phyloP scores from a whole-genome alignment of 2,113 vertebrate genomes.

The Ceratotherium simum region DNA sequence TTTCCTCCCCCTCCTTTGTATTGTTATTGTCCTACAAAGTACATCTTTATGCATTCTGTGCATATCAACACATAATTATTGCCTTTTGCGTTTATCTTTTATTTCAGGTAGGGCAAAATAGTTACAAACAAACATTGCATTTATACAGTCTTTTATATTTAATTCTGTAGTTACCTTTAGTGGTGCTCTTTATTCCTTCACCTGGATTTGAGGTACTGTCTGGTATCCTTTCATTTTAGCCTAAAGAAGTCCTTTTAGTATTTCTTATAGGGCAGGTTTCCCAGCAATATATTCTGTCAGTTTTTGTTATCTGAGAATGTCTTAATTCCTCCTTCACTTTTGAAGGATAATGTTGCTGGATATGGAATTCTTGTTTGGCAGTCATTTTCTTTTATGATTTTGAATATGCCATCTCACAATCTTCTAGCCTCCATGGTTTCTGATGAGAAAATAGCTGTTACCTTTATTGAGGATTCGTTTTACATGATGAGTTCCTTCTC shows the following conservation, averaged over 20 bases:
- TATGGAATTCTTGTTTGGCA: background rate
- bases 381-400: background rate
- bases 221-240: background rate
- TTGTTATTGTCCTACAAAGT: conserved; percentile 10
- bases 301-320: background rate
- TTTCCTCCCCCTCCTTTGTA: background rate
- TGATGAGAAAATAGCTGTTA: background rate
- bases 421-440: background rate
- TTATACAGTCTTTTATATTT: background rate
- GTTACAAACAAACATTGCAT: background rate
- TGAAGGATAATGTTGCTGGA: conserved; percentile 15
- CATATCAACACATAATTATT: background rate
- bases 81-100: conserved; percentile 16
- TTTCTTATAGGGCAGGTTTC: background rate
- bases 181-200: conserved; percentile 3
- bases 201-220: background rate
- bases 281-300: background rate
- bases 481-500: background rate
- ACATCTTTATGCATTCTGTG: background rate
- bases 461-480: background rate
- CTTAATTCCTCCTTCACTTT: conserved; percentile 1
- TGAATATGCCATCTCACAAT: background rate
- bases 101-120: background rate
- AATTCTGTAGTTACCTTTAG: background rate
- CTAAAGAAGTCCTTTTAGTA: background rate